Base-by-base conservation (phyloP, 2,888 invertebrate genomes). In the Myopa testacea region DNA sequence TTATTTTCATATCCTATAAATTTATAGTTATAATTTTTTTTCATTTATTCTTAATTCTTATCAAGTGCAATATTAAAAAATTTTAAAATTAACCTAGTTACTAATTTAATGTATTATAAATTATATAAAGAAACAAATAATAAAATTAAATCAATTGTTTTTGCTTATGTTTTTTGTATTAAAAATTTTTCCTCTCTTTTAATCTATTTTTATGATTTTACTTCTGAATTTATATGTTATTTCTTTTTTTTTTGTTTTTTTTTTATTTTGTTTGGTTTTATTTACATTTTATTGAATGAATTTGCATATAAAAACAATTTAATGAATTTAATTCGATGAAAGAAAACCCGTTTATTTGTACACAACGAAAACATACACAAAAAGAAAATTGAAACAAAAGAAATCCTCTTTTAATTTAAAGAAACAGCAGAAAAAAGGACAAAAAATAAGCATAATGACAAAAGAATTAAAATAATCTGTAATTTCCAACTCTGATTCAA, bases 241-340 rank as follows among this genome's bases (percentile, higher is more conserved):
- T 67, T 34, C 68, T 73, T 40, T 77, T 76, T 77, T 76, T 63
- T 76, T 63, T 69, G 50, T 65, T 65, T 38, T 72, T 78, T 63
- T 63, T 76, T 77, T 55, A 76, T 40, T 76, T 77, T 73, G 81
- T 77, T 45, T 79, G 70, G 58, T 80, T 72, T 76, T 68, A 80
- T 55, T 78, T 79, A 68, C 76, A 26, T 60, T 75, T 80, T 78
- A 70, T 75, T 80, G 79, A 82, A 81, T 81, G 82, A 82, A 82
- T 83, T 83, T 84, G 83, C 84, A 84, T 84, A 83, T 82, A 81
- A 82, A 82, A 83, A 83, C 78, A 81, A 81, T 82, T 81, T 70
- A 77, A 79, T 81, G 81, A 82, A 75, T 78, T 78, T 79, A 79
- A 79, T 80, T 10, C 79, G 62, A 73, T 62, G 6, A 50, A 73